Percentiles rank a stretch among this genome's conserved stretches.
These are phyloP conservation scores for Parazoanthus atlanticus DNA, from an alignment of 92 coral and sea anemone genomes.

Conservation along the genomic window DNA sequence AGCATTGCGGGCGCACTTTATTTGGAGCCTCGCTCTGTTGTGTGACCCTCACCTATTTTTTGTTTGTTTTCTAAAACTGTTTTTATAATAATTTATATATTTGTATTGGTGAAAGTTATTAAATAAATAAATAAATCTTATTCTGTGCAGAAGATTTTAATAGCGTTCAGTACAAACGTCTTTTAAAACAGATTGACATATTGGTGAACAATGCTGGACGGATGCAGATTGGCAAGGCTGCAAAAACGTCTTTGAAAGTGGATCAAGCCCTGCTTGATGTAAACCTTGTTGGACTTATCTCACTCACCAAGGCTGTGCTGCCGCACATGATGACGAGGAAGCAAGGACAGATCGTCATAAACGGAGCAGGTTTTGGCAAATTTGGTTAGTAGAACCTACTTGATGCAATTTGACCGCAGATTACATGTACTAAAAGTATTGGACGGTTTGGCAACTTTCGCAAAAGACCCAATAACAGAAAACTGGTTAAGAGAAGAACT, in stretches of 20 bases:
- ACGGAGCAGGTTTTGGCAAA: conserved; percentile 54
- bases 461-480: neutral
- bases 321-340: conserved; percentile 58
- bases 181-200: conserved; percentile 54
- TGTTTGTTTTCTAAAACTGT: too few relatives aligned
- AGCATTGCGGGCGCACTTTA: too few relatives aligned
- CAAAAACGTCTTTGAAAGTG: conserved; percentile 40
- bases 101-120: too few relatives aligned
- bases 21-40: too few relatives aligned
- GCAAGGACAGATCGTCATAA: conserved; percentile 57
- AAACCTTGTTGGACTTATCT: conserved; percentile 59
- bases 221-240: conserved; percentile 24
- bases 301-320: conserved; percentile 65
- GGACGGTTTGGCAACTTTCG: neutral
- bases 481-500: too few relatives aligned
- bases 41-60: too few relatives aligned
- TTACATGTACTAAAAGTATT: neutral
- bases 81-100: too few relatives aligned
- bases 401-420: neutral
- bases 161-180: neutral
- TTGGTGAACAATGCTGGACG: conserved; percentile 67
- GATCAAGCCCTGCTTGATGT: conserved; percentile 45
- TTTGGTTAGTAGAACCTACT: conserved; percentile 38
- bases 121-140: too few relatives aligned
- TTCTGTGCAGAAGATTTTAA: neutral